Evolutionary conservation across 2,797 vertebrate genomes (phyloP), one percentile per base, ranked within the genome.

Genomic region (Rhabdomys pumilio): DNA sequence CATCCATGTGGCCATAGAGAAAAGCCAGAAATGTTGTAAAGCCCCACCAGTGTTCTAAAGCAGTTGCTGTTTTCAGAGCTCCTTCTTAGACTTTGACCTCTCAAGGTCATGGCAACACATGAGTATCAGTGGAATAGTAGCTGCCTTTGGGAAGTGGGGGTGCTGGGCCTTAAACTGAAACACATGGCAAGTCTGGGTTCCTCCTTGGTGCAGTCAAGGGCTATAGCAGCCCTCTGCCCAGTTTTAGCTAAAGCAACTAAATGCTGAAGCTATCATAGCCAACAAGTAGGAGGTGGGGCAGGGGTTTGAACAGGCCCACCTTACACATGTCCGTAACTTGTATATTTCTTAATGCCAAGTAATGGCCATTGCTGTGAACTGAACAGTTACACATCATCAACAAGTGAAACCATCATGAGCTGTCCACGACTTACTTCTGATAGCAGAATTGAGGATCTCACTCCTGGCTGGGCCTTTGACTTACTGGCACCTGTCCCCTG

Each of bases 131-230:
- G 50, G 50, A 72, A 20, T 19, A 47, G 1, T 29, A 29, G 53
- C 47, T 34, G 3, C 73, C 2, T 0, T 50, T 14, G 6, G 34
- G 41, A 44, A 0, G 6, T 0, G 59, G 17, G 57, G 15, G 44
- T 44, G 29, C 26, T 8, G 14, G 47, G 11, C 26, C 79, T 75
- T 57, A 13, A 44, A 29, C 31, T 9, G 26, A 83, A 14, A 14
- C 34, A 14, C 34, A 72, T 1, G 41, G 84, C 67, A 22, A 50
- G 9, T 77, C 47, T 67, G 3, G 1, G 34, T 63, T 77, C 55
- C 5, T 47, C 63, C 26, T 75, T 59, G 2, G 20, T 44, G 22
- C 34, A 7, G 2, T 81, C 47, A 20, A 7, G 61, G 57, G n/a
- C 31, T 9, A 10, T 6, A 11, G n/a, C 1, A 1, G 38, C 31